phyloP scores from a whole-genome alignment of 1,140 invertebrate species.

The Pseudomyrmex sp. region DNA sequence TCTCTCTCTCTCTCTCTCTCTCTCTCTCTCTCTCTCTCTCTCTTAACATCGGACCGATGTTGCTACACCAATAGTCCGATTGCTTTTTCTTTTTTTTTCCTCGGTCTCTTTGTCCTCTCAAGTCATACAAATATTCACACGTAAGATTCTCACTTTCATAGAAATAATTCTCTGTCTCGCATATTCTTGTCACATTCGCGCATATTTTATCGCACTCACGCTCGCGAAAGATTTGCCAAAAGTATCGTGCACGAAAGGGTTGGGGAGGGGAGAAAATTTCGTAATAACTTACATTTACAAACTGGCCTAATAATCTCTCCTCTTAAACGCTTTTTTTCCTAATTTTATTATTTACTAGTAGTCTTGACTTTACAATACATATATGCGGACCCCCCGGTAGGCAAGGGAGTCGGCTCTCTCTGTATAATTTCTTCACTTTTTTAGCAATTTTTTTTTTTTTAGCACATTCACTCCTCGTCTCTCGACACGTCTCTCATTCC shows the following conservation, averaged over 20 bases:
- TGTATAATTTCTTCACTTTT: constrained; percentile 84
- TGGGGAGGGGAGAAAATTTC: constrained; percentile 68
- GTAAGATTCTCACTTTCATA: constrained; percentile 41
- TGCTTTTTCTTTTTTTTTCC: constrained; percentile 19
- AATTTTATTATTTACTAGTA: constrained; percentile 80
- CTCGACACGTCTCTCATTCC: constrained; percentile 62
- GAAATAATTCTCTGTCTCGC: constrained; percentile 44
- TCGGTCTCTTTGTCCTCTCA: not conserved
- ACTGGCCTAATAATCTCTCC: constrained; percentile 84
- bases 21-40: not conserved
- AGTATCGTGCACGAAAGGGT: constrained; percentile 75
- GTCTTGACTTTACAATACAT: constrained; percentile 83
- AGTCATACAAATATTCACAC: constrained; percentile 26
- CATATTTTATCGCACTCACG: constrained; percentile 70
- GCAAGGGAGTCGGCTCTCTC: constrained; percentile 84
- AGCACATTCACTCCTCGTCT: constrained; percentile 72
- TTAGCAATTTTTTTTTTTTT: constrained; percentile 68
- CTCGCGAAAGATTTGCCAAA: constrained; percentile 84
- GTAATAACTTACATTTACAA: constrained; percentile 82
- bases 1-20: constrained; percentile 45
- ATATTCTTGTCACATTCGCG: constrained; percentile 61
- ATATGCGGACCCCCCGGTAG: constrained; percentile 85
- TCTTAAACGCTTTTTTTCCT: constrained; percentile 67
- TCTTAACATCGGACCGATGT: constrained; percentile 75
- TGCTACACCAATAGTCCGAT: constrained; percentile 68